A percentile compares a stretch with the other conserved stretches of the same genome.
These are phyloP conservation scores for Ammodytes marinus DNA, from an alignment of 2,113 vertebrate genomes.

Conservation along the genomic window DNA sequence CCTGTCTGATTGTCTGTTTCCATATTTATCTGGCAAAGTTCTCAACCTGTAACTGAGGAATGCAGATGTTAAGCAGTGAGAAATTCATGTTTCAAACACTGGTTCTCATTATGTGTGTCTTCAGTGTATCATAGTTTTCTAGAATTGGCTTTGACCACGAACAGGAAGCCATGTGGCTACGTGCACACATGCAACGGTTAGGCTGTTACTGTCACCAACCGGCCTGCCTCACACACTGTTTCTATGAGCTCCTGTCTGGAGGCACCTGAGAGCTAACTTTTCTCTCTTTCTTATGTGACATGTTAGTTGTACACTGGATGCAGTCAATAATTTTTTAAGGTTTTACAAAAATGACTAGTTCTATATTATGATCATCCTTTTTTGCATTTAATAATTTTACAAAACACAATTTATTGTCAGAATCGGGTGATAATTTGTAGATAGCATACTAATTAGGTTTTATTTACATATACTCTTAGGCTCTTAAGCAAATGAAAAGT, in stretches of 20 bases:
- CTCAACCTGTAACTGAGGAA: not conserved
- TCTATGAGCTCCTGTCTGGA: slow-evolving; percentile 21
- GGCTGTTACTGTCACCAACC: slow-evolving; percentile 49
- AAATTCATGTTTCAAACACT: not conserved
- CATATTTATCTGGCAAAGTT: not conserved
- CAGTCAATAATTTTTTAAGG: not conserved
- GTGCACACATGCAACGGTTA: slow-evolving; percentile 53
- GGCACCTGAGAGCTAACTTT: slow-evolving; percentile 18
- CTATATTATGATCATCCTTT: not conserved
- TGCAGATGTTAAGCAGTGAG: not conserved
- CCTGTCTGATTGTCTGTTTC: not conserved
- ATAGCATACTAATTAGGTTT: not conserved
- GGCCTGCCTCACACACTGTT: slow-evolving; percentile 24
- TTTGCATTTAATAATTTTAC: not conserved
- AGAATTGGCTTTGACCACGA: slow-evolving; percentile 71
- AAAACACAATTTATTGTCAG: not conserved
- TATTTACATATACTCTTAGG: not conserved
- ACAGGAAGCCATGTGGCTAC: slow-evolving; percentile 80
- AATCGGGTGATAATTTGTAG: not conserved
- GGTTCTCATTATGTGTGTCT: slow-evolving; percentile 27
- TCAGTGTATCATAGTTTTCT: slow-evolving; percentile 68
- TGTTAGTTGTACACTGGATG: not conserved
- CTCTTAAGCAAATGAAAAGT: not conserved
- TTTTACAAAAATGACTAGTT: not conserved
- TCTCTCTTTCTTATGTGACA: slow-evolving; percentile 1